phyloP scores from a whole-genome alignment of 1,140 invertebrate genomes.

The Nomia melanderi region DNA sequence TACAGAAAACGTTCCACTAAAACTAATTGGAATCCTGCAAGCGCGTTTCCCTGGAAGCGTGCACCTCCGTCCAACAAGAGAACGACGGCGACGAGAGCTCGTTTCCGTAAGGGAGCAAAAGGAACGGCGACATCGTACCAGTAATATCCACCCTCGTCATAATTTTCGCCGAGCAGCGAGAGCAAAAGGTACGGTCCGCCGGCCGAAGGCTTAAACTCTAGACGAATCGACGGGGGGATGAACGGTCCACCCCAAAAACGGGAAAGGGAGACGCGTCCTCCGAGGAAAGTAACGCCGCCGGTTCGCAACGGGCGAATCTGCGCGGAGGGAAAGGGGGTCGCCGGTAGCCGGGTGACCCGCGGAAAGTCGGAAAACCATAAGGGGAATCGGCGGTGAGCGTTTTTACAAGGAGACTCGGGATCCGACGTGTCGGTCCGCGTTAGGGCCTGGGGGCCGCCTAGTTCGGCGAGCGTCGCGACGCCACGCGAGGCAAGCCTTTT shows the following conservation, averaged over 20 bases:
- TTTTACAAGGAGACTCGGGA: constrained; percentile 34
- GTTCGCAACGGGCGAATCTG: neutral
- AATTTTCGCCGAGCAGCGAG: neutral
- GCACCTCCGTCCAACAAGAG: neutral
- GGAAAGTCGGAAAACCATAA: neutral
- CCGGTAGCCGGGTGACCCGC: too few species aligned
- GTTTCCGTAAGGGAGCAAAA: constrained; percentile 22
- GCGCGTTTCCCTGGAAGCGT: neutral
- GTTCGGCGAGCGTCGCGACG: constrained; percentile 78
- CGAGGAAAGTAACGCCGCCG: neutral
- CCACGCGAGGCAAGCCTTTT: constrained; percentile 79
- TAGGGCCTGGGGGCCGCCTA: constrained; percentile 66
- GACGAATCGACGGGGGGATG: neutral
- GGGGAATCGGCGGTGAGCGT: constrained; percentile 19
- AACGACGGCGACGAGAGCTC: neutral
- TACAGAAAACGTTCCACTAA: neutral
- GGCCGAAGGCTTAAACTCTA: too few species aligned
- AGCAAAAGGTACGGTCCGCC: neutral
- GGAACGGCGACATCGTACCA: neutral
- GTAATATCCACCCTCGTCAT: neutral
- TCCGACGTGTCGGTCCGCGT: constrained; percentile 50
- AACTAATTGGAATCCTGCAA: neutral
- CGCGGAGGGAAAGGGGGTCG: neutral
- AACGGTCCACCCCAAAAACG: neutral
- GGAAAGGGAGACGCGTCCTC: neutral